Percentiles rank a stretch among this genome's conserved stretches.
phyloP scores from a whole-genome alignment of 2,113 vertebrate genomes.

The Rhizomys pruinosus region DNA sequence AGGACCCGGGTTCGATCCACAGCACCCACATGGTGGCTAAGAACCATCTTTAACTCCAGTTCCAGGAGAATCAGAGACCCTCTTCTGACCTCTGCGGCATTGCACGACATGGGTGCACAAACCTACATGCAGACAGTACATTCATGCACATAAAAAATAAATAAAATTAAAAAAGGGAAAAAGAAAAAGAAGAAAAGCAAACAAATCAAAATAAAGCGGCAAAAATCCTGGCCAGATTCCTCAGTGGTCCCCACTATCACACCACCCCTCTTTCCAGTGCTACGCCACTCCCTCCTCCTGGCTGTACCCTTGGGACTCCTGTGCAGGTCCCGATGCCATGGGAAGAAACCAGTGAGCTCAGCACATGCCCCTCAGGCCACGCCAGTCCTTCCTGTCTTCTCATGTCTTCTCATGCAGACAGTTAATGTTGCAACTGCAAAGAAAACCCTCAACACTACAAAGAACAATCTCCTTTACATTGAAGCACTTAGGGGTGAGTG shows the following conservation, averaged over 20 bases:
- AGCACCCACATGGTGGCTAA: too few relatives aligned
- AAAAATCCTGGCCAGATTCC: background rate
- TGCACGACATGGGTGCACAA: too few relatives aligned
- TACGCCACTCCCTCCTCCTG: background rate
- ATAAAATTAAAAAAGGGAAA: too few relatives aligned
- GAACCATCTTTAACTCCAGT: too few relatives aligned
- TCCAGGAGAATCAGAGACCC: too few relatives aligned
- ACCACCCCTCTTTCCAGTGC: too few relatives aligned
- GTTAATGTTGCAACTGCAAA: background rate
- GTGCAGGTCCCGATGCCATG: background rate
- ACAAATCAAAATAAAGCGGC: background rate
- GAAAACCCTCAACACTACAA: conserved; percentile 15
- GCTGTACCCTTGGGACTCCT: background rate
- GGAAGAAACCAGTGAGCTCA: background rate
- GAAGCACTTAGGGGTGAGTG: background rate
- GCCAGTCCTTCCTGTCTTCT: background rate
- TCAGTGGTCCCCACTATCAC: fast-evolving
- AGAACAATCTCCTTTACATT: background rate
- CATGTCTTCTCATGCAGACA: background rate
- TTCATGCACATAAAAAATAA: too few relatives aligned
- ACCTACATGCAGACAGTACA: too few relatives aligned
- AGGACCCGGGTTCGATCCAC: too few relatives aligned
- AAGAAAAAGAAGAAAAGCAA: background rate
- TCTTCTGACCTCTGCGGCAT: too few relatives aligned
- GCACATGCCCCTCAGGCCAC: background rate